These are phyloP conservation scores for Poliocrania exsul DNA, from an alignment of 2,797 vertebrate species.

Conservation along the genomic window DNA sequence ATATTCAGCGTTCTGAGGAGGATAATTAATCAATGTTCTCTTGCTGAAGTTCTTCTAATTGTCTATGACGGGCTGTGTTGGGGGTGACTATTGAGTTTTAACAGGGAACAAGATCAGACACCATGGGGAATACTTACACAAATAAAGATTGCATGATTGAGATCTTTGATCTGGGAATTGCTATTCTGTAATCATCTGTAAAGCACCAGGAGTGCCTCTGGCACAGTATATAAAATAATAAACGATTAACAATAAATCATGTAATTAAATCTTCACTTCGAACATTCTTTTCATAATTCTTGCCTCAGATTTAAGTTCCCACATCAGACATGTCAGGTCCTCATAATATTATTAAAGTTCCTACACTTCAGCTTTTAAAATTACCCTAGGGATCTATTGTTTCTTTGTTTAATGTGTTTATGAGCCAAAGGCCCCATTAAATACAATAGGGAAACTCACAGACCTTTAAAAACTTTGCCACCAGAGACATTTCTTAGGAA, in stretches of 20 bases:
- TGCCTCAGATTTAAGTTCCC: slow-evolving; percentile 54
- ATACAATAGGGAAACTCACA: slow-evolving; percentile 55
- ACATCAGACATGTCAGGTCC: slow-evolving; percentile 54
- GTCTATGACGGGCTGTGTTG: not conserved
- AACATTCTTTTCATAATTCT: slow-evolving; percentile 49
- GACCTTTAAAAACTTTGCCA: slow-evolving; percentile 55
- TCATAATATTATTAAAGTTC: slow-evolving; percentile 55
- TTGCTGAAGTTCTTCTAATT: slow-evolving; percentile 52
- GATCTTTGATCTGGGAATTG: slow-evolving; percentile 58
- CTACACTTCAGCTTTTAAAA: slow-evolving; percentile 59
- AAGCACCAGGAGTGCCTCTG: slow-evolving; percentile 54
- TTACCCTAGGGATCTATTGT: slow-evolving; percentile 59
- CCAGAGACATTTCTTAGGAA: slow-evolving; percentile 39
- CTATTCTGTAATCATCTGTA: slow-evolving; percentile 58
- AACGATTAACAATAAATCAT: slow-evolving; percentile 61
- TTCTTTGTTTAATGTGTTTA: slow-evolving; percentile 65
- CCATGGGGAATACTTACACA: slow-evolving; percentile 37
- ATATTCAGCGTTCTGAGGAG: slow-evolving; percentile 1
- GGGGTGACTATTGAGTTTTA: slow-evolving; percentile 14
- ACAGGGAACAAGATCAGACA: slow-evolving; percentile 38
- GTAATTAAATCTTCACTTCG: slow-evolving; percentile 56
- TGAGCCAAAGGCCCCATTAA: slow-evolving; percentile 50
- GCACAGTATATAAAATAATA: slow-evolving; percentile 56
- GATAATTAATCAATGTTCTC: slow-evolving; percentile 34
- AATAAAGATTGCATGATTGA: slow-evolving; percentile 53